A percentile compares a stretch with the other conserved stretches of the same genome.
Evolutionary conservation across 2,113 vertebrate species (phyloP).

Genomic region (Ornithorhynchus anatinus): DNA sequence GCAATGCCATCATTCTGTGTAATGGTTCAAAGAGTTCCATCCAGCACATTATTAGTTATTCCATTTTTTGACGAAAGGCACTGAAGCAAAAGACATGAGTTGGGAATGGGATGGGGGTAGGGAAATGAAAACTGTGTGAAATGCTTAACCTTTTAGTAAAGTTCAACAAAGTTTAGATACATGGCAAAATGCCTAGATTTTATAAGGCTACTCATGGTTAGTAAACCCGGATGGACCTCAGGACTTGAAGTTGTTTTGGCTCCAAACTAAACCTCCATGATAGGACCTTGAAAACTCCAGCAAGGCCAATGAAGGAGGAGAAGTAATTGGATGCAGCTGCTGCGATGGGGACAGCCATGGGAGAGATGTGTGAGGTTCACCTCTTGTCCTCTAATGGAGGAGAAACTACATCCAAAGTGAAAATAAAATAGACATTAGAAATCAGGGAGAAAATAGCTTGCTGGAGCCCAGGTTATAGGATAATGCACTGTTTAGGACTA

Average conservation of each 20-base stretch:
- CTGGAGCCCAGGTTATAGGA: too few relatives aligned
- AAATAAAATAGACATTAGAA: background rate
- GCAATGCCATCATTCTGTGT: slow-evolving; percentile 30
- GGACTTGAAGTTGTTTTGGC: slow-evolving; percentile 52
- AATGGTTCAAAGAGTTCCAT: slow-evolving; percentile 53
- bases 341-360: background rate
- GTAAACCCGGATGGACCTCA: slow-evolving; percentile 47
- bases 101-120: slow-evolving; percentile 25
- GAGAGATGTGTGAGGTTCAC: too few relatives aligned
- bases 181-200: slow-evolving; percentile 70
- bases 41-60: slow-evolving; percentile 46
- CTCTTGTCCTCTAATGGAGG: background rate
- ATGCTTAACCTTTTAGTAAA: slow-evolving; percentile 71
- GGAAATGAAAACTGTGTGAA: slow-evolving; percentile 71
- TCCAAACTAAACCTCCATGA: slow-evolving; percentile 26
- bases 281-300: slow-evolving; percentile 15
- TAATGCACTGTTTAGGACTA: too few relatives aligned
- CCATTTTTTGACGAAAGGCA: slow-evolving; percentile 56
- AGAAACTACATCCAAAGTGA: background rate
- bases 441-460: too few relatives aligned
- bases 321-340: slow-evolving; percentile 18
- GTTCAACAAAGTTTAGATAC: slow-evolving; percentile 65
- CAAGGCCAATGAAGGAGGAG: background rate
- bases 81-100: slow-evolving; percentile 43
- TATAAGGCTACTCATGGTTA: slow-evolving; percentile 51